Percentiles rank a stretch among this genome's conserved stretches.
These are phyloP conservation scores for Gymnoscelis rufifasciata DNA, from an alignment of 2,888 invertebrate species.

Conservation along the genomic window DNA sequence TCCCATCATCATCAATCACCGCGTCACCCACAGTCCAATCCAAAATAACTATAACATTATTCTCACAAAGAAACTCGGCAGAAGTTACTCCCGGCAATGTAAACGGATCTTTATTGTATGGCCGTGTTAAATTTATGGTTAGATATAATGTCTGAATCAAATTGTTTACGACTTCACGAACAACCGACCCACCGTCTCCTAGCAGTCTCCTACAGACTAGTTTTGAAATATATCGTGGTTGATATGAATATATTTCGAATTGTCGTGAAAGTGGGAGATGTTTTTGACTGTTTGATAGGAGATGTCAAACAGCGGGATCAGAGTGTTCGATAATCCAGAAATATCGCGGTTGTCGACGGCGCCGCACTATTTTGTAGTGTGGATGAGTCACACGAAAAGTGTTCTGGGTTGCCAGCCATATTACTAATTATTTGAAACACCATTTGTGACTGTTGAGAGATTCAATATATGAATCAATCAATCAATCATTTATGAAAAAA, in stretches of 20 bases:
- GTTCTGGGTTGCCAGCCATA: background rate
- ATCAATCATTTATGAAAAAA: too few species aligned
- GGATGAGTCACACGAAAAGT: background rate
- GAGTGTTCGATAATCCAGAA: conserved; percentile 28
- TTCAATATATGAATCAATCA: too few species aligned
- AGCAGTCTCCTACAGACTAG: background rate
- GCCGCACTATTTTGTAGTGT: conserved; percentile 30
- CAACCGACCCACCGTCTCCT: conserved; percentile 16
- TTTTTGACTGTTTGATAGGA: conserved; percentile 31
- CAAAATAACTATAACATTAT: background rate
- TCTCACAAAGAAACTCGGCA: too few species aligned
- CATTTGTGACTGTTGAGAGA: too few species aligned
- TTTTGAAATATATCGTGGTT: conserved; percentile 6
- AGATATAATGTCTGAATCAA: conserved; percentile 9
- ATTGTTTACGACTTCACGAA: conserved; percentile 12
- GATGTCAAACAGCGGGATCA: conserved; percentile 36
- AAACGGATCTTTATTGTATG: conserved; percentile 3
- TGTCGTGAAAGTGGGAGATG: conserved; percentile 17
- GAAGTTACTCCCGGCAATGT: background rate
- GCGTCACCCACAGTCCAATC: background rate
- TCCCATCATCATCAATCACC: background rate
- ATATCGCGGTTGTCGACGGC: conserved; percentile 38
- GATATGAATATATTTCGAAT: conserved; percentile 3
- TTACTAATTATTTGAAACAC: background rate
- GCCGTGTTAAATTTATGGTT: conserved; percentile 1